These are phyloP conservation scores for Hestina assimilis DNA, from an alignment of 1,140 invertebrate species.

Conservation along the genomic window DNA sequence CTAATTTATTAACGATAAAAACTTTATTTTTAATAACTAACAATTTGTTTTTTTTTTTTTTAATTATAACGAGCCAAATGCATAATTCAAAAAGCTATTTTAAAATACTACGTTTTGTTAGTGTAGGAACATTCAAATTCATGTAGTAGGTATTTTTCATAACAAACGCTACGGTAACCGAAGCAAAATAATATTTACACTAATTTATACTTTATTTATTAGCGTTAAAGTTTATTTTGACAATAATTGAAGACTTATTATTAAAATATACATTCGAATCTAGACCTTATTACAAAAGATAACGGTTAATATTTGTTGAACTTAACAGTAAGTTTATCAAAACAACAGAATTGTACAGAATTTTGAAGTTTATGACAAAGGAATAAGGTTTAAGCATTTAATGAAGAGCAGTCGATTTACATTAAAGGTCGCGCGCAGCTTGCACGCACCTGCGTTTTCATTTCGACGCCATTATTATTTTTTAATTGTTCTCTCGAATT, in stretches of 20 bases:
- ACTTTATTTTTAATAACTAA: too few relatives aligned
- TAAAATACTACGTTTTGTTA: neutral
- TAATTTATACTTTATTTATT: too few relatives aligned
- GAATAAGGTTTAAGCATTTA: neutral
- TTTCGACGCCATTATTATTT: slow-evolving; percentile 19
- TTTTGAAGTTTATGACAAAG: neutral
- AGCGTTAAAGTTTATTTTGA: too few relatives aligned
- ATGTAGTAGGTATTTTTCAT: slow-evolving; percentile 2
- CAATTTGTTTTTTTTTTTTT: too few relatives aligned
- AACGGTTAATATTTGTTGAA: neutral
- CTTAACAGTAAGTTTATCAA: too few relatives aligned
- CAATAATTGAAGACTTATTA: too few relatives aligned
- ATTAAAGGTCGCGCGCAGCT: slow-evolving; percentile 14
- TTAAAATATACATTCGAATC: neutral
- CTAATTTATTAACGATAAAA: too few relatives aligned
- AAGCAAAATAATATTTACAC: too few relatives aligned
- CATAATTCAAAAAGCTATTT: neutral
- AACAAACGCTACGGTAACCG: neutral
- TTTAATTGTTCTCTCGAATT: slow-evolving; percentile 20
- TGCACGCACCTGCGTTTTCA: slow-evolving; percentile 24
- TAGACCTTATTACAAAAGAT: neutral
- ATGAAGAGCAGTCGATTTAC: neutral
- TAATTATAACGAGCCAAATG: too few relatives aligned
- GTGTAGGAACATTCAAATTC: too few relatives aligned
- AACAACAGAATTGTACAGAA: too few relatives aligned